phyloP scores from a whole-genome alignment of 2,797 vertebrate genomes.

The Cuniculus paca region DNA sequence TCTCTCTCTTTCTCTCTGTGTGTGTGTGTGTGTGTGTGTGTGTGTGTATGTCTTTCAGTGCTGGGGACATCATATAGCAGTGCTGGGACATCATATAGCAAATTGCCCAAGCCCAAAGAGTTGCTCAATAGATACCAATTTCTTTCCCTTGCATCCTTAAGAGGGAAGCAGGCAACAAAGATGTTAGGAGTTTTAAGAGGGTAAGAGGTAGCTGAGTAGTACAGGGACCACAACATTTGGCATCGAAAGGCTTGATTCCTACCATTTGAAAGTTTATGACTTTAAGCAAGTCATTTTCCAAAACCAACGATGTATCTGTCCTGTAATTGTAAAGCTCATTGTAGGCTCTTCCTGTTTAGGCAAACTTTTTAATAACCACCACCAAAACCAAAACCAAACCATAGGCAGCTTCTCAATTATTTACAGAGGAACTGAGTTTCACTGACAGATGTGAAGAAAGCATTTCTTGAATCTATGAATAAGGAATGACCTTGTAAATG shows the following conservation, averaged over 20 bases:
- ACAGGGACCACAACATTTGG: background rate
- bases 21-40: too few species aligned
- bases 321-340: background rate
- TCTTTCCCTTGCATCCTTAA: background rate
- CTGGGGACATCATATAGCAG: too few species aligned
- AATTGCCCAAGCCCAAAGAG: background rate
- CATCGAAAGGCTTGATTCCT: background rate
- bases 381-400: background rate
- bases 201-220: background rate
- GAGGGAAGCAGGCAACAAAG: background rate
- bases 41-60: background rate
- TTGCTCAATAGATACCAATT: slow-evolving; percentile 40
- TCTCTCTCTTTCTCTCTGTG: background rate
- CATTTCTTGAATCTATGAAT: slow-evolving; percentile 7
- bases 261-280: background rate
- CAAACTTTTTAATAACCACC: background rate
- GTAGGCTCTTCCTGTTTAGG: background rate
- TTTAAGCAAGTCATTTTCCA: background rate
- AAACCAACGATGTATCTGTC: background rate
- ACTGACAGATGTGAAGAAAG: background rate
- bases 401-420: background rate
- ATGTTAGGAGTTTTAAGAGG: background rate
- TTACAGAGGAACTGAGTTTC: background rate
- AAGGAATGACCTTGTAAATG: slow-evolving; percentile 25
- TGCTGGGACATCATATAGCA: too few species aligned